phyloP scores from a whole-genome alignment of 2,888 invertebrate species.

The Muschampia staudingeri region DNA sequence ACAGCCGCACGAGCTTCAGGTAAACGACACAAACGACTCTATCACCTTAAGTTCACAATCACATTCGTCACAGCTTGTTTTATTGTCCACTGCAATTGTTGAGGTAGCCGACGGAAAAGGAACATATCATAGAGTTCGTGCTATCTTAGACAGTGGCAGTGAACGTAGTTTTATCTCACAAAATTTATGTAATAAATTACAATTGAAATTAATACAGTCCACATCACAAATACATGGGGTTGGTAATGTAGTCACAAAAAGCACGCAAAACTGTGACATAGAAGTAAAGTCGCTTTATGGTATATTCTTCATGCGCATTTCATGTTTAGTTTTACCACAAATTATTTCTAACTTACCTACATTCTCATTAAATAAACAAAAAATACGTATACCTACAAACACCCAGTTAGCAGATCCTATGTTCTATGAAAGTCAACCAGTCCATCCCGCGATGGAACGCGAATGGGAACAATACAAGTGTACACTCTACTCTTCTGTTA shows the following conservation, averaged over 20 bases:
- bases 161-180: not conserved
- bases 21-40: not conserved
- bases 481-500: not conserved
- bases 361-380: not conserved
- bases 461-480: conserved; percentile 2
- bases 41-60: not conserved
- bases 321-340: not conserved
- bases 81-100: not conserved
- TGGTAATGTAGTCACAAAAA: not conserved
- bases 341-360: not conserved
- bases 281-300: not conserved
- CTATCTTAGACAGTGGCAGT: conserved; percentile 4
- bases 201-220: not conserved
- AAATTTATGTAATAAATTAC: not conserved
- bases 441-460: no score
- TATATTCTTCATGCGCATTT: not conserved
- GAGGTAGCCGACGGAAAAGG: not conserved
- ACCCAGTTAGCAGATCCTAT: not conserved
- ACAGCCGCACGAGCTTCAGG: not conserved
- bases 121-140: not conserved
- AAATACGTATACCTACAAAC: not conserved
- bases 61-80: not conserved
- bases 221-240: not conserved
- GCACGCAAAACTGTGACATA: not conserved
- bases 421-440: not conserved